Evolutionary conservation across 2,113 vertebrate genomes (phyloP).

Genomic region (Dicentrarchus labrax): DNA sequence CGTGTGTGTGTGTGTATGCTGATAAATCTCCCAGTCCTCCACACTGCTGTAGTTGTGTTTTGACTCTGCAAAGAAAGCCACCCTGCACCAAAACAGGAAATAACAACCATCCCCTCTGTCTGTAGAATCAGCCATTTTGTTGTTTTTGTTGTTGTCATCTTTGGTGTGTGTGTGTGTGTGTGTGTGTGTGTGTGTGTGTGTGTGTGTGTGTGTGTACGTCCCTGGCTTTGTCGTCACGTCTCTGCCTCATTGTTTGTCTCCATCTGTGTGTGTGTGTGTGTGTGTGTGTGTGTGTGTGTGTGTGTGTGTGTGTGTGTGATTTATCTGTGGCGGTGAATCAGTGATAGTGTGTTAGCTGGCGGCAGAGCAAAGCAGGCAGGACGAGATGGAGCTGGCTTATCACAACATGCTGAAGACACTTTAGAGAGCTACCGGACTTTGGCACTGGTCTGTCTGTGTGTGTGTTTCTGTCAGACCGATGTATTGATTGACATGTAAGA

Average conservation of each 20-base stretch:
- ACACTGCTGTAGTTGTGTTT: conserved; percentile 76
- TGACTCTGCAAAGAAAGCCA: conserved; percentile 80
- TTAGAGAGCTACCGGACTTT: conserved; percentile 47
- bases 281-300: conserved; percentile 5
- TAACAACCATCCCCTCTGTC: conserved; percentile 49
- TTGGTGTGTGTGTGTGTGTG: conserved; percentile 19
- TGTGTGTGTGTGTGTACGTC: conserved; percentile 10
- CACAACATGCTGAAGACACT: conserved; percentile 52
- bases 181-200: conserved; percentile 13
- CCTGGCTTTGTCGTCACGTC: conserved; percentile 37
- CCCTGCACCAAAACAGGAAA: conserved; percentile 66
- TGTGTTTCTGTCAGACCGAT: not conserved
- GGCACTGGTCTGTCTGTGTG: not conserved
- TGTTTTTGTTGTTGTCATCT: conserved; percentile 65
- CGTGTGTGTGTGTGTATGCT: conserved; percentile 24
- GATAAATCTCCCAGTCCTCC: conserved; percentile 56
- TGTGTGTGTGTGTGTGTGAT: conserved; percentile 40
- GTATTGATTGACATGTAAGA: not conserved
- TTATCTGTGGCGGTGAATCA: conserved; percentile 69
- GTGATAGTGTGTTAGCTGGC: conserved; percentile 74
- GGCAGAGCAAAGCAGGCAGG: conserved; percentile 60
- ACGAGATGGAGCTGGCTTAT: conserved; percentile 57
- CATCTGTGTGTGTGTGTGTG: conserved; percentile 34
- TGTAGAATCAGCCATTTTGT: conserved; percentile 51
- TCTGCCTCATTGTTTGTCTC: conserved; percentile 30